Evolutionary conservation across 1,140 invertebrate genomes (phyloP).

Genomic region (Hylaeus anthracinus): DNA sequence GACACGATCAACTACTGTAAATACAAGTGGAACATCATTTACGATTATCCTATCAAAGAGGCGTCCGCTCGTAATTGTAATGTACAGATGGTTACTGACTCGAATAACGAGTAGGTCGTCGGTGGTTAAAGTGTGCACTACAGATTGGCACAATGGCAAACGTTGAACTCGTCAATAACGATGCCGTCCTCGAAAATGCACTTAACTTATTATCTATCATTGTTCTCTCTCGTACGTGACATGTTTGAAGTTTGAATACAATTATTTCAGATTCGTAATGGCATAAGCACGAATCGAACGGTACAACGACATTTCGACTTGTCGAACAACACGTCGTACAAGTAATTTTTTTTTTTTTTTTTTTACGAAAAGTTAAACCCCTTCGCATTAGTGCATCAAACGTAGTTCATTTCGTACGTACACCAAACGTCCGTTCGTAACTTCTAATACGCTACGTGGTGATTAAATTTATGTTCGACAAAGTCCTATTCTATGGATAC

Average conservation of each 20-base stretch:
- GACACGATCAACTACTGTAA: neutral
- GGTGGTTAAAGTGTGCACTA: neutral
- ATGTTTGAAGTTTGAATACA: neutral
- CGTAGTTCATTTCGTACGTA: too few relatives aligned
- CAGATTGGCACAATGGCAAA: slow-evolving; percentile 2
- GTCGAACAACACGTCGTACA: neutral
- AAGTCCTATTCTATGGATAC: too few relatives aligned
- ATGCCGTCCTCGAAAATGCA: neutral
- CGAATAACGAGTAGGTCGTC: neutral
- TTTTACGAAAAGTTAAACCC: too few relatives aligned
- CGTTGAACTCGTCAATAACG: neutral
- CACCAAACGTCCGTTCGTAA: too few relatives aligned
- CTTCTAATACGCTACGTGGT: too few relatives aligned
- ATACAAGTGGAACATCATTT: neutral
- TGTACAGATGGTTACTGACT: neutral
- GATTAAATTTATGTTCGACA: too few relatives aligned
- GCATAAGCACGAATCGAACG: too few relatives aligned
- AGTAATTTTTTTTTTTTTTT: too few relatives aligned
- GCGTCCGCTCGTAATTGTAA: neutral
- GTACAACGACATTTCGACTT: neutral
- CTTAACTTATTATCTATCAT: neutral
- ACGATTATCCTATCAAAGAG: neutral
- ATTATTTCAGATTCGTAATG: neutral
- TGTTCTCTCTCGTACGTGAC: too few relatives aligned
- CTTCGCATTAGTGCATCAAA: too few relatives aligned